Conservation (phyloP, 2,113 vertebrate species). For the Protobothrops mucrosquamatus region DNA sequence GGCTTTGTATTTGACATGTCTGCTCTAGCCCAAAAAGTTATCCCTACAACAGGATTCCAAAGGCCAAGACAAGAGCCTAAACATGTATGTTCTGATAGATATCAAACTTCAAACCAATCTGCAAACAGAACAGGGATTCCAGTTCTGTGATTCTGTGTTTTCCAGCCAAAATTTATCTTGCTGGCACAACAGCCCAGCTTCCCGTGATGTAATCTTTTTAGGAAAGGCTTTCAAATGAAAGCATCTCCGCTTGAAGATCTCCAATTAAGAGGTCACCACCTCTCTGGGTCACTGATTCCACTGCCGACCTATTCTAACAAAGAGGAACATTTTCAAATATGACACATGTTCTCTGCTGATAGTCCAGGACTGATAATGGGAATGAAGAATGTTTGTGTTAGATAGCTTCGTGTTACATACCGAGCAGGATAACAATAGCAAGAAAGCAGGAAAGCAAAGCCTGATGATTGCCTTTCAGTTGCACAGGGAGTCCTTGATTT, state of each 20-base stretch:
- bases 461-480: background rate
- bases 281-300: background rate
- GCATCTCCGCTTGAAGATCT: background rate
- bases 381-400: background rate
- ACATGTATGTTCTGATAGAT: background rate
- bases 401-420: background rate
- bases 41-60: background rate
- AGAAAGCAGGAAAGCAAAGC: background rate
- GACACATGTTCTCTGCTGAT: background rate
- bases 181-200: background rate
- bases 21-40: background rate
- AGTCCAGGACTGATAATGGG: background rate
- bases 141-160: background rate
- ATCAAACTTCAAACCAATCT: background rate
- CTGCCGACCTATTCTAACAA: background rate
- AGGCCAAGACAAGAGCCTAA: background rate
- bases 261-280: background rate
- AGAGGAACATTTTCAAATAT: background rate
- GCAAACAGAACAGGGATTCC: background rate
- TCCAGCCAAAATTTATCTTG: background rate
- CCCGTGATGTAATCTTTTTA: background rate
- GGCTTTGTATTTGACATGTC: no score
- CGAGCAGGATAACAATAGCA: background rate
- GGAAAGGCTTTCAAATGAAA: background rate
- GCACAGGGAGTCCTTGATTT: background rate